Percentiles rank a stretch among this genome's conserved stretches.
Evolutionary conservation across 2,888 invertebrate genomes (phyloP).

Genomic region (Parapristionchus giblindavisi): DNA sequence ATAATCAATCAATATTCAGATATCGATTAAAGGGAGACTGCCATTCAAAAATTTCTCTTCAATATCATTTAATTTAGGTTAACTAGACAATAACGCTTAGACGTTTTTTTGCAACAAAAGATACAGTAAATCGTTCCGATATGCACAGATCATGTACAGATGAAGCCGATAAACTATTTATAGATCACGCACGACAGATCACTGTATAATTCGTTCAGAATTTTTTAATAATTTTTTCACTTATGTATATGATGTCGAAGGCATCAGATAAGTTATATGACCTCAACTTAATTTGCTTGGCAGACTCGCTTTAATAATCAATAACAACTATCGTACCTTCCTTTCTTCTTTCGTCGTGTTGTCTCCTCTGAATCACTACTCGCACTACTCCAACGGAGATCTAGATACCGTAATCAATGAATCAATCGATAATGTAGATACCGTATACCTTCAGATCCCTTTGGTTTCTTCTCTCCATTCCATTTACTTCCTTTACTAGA

Average conservation of each 20-base stretch:
- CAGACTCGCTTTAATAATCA: background rate
- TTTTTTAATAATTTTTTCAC: too few relatives aligned
- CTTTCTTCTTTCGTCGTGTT: slow-evolving; percentile 3
- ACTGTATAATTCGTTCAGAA: too few relatives aligned
- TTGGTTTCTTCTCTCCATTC: background rate
- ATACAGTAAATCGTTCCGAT: background rate
- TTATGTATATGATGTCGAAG: too few relatives aligned
- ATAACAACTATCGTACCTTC: background rate
- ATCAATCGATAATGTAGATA: background rate
- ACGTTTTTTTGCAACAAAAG: background rate
- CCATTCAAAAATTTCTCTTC: background rate
- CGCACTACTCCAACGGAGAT: slow-evolving; percentile 6
- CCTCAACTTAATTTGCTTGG: too few relatives aligned
- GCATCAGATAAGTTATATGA: too few relatives aligned
- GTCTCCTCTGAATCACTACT: slow-evolving; percentile 31
- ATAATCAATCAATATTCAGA: background rate
- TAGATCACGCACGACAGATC: too few relatives aligned
- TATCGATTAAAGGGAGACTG: background rate
- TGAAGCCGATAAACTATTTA: too few relatives aligned
- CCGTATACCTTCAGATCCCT: background rate
- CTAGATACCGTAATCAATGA: background rate
- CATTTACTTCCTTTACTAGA: background rate
- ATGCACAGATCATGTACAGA: too few relatives aligned
- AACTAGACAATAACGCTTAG: background rate
- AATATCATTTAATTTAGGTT: background rate